Percentiles rank a stretch among this genome's conserved stretches.
These are phyloP conservation scores for Athene noctua DNA, from an alignment of 2,113 vertebrate species.

Conservation along the genomic window DNA sequence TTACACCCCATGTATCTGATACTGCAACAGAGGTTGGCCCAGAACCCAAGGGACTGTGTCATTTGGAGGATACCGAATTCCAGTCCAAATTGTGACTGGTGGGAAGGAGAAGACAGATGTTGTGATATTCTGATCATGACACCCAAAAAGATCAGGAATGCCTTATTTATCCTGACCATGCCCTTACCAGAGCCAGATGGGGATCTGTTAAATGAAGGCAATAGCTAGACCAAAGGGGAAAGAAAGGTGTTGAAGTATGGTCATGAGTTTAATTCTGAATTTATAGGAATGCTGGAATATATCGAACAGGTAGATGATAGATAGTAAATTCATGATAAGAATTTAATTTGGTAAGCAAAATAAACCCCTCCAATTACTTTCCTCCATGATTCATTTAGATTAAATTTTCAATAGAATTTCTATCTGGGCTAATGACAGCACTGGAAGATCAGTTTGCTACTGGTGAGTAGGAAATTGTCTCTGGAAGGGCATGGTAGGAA, in stretches of 20 bases:
- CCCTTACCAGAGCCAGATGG: neutral
- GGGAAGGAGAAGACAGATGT: neutral
- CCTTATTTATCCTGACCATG: neutral
- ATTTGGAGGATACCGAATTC: neutral
- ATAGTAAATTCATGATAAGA: neutral
- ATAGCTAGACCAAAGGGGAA: neutral
- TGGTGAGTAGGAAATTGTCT: constrained; percentile 15
- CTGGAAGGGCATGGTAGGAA: constrained; percentile 51
- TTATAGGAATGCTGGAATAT: neutral
- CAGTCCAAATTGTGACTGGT: neutral
- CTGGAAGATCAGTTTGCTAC: neutral
- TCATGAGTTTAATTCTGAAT: neutral
- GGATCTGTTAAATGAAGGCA: neutral
- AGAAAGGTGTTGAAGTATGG: neutral
- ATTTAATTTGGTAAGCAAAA: neutral
- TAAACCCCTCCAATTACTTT: neutral
- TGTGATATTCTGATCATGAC: neutral
- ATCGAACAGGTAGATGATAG: neutral
- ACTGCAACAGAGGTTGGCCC: neutral
- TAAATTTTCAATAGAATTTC: neutral
- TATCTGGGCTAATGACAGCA: neutral
- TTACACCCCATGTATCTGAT: neutral
- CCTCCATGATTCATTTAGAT: neutral
- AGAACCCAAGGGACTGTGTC: neutral
- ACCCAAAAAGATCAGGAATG: neutral